Percentiles rank a stretch among this genome's conserved stretches.
phyloP scores from a whole-genome alignment of 2,888 invertebrate species.

The Eremobia ochroleuca region DNA sequence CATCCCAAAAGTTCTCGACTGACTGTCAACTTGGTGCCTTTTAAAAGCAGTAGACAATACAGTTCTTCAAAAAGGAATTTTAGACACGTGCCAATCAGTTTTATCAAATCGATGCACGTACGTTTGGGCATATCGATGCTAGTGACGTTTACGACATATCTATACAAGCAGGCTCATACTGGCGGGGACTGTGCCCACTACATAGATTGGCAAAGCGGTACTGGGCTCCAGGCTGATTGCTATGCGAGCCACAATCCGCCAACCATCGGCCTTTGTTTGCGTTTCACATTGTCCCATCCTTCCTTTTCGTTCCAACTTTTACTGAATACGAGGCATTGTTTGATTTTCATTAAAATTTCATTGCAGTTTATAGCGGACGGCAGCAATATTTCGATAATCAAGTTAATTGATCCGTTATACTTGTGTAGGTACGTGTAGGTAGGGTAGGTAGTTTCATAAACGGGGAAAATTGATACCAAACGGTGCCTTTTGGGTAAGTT shows the following conservation, averaged over 20 bases:
- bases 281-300: constrained; percentile 83
- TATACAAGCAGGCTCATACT: constrained; percentile 33
- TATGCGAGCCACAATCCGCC: constrained; percentile 83
- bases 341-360: constrained; percentile 66
- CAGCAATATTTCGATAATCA: constrained; percentile 49
- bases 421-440: background rate
- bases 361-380: constrained; percentile 56
- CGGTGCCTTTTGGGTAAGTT: background rate
- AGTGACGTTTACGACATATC: constrained; percentile 34
- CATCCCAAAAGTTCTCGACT: constrained; percentile 11
- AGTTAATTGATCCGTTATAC: constrained; percentile 47
- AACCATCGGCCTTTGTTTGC: constrained; percentile 84
- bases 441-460: constrained; percentile 31
- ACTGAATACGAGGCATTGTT: constrained; percentile 75
- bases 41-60: constrained; percentile 10
- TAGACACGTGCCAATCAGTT: constrained; percentile 51
- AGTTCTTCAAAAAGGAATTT: constrained; percentile 17
- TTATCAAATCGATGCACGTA: constrained; percentile 59
- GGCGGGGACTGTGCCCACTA: constrained; percentile 57
- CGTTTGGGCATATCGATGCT: constrained; percentile 43
- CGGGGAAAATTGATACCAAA: background rate
- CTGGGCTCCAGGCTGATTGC: constrained; percentile 80
- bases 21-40: constrained; percentile 7
- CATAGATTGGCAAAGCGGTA: constrained; percentile 71
- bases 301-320: constrained; percentile 82